These are phyloP conservation scores for Nyctalus aviator DNA, from an alignment of 2,797 vertebrate species.

Conservation along the genomic window DNA sequence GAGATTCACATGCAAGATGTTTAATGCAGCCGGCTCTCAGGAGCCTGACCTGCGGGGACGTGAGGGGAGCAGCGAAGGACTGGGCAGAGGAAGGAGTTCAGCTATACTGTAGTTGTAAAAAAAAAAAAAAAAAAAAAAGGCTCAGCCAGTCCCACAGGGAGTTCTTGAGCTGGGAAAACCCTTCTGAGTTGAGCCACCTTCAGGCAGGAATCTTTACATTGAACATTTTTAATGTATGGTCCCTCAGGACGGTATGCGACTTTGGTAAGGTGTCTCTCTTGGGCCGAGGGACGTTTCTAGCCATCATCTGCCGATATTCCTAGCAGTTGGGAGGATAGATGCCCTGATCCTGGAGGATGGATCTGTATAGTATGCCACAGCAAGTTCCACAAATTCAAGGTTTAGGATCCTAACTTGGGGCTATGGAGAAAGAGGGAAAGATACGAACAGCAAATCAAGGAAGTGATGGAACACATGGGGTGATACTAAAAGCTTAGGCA, in stretches of 20 bases:
- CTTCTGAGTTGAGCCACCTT: background rate
- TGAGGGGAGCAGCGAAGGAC: background rate
- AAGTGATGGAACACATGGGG: background rate
- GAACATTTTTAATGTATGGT: background rate
- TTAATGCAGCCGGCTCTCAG: background rate
- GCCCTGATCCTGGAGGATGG: background rate
- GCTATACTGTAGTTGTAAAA: background rate
- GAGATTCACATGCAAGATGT: background rate
- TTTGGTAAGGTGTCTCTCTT: background rate
- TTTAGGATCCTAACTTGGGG: background rate
- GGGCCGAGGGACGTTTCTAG: background rate
- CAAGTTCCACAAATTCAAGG: background rate
- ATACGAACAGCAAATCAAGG: background rate
- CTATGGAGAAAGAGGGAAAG: background rate
- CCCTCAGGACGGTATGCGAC: background rate
- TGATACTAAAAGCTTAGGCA: background rate
- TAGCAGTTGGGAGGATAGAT: background rate
- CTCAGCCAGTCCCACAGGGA: background rate
- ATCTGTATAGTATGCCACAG: background rate
- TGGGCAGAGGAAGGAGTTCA: background rate
- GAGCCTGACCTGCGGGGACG: background rate
- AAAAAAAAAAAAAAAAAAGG: conserved; percentile 4
- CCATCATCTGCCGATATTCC: background rate
- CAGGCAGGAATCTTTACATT: background rate
- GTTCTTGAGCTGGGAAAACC: background rate